A percentile compares a stretch with the other conserved stretches of the same genome.
Evolutionary conservation across 2,797 vertebrate species (phyloP).

Genomic region (Lerista edwardsae): DNA sequence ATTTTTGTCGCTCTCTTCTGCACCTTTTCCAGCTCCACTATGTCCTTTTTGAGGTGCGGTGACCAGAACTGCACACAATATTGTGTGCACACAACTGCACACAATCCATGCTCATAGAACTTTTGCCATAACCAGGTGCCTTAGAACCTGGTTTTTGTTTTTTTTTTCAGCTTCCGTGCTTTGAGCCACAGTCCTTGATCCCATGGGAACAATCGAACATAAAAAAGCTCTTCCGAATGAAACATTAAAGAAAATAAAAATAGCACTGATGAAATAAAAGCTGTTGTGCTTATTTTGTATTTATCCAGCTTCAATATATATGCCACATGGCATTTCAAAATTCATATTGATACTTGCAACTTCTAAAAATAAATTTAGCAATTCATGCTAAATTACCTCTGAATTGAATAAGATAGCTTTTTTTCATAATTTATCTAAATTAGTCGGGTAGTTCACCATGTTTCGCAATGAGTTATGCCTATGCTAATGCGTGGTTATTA

Average conservation of each 20-base stretch:
- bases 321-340: background rate
- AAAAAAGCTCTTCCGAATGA: constrained; percentile 35
- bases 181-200: background rate
- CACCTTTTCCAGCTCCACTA: too few species aligned
- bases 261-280: constrained; percentile 46
- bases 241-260: constrained; percentile 56
- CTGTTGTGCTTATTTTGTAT: constrained; percentile 49
- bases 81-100: too few species aligned
- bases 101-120: background rate
- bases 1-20: too few species aligned
- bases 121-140: background rate
- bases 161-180: background rate
- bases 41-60: too few species aligned
- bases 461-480: constrained; percentile 65
- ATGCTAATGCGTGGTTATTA: constrained; percentile 64
- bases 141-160: too few species aligned
- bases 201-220: background rate
- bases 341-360: constrained; percentile 22
- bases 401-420: constrained; percentile 58
- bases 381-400: constrained; percentile 47
- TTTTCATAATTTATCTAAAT: constrained; percentile 54
- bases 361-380: constrained; percentile 52
- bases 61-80: too few species aligned
- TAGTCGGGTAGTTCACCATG: constrained; percentile 58
- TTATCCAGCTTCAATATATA: constrained; percentile 37